Evolutionary conservation across 1,140 invertebrate species (phyloP).

Genomic region (Temnothorax curvispinosus): DNA sequence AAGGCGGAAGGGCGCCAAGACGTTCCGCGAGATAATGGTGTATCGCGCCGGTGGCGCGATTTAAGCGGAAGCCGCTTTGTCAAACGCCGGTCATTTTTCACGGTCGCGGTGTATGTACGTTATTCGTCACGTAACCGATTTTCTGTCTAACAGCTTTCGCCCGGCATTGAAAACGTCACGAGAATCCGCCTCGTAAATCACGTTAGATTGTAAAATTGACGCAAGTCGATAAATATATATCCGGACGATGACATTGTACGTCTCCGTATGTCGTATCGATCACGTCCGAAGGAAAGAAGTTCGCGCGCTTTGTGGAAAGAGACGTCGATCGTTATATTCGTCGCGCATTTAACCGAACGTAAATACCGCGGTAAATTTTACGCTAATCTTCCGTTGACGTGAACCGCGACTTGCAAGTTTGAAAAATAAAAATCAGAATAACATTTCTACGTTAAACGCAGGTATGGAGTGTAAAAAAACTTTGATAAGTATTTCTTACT

Average conservation of each 20-base stretch:
- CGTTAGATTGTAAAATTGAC: conserved; percentile 57
- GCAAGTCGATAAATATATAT: conserved; percentile 53
- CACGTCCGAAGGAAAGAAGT: background rate
- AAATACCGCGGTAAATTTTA: background rate
- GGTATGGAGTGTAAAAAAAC: background rate
- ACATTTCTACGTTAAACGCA: background rate
- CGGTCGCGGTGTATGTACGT: conserved; percentile 38
- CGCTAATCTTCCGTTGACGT: background rate
- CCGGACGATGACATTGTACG: conserved; percentile 44
- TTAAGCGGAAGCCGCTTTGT: conserved; percentile 58
- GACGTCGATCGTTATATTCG: background rate
- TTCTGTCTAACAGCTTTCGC: conserved; percentile 38
- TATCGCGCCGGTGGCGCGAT: conserved; percentile 39
- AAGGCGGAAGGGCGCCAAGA: background rate
- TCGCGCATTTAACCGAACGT: background rate
- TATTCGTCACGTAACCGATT: conserved; percentile 56
- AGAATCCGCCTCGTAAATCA: conserved; percentile 54
- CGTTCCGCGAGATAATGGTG: conserved; percentile 56
- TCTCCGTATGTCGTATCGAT: conserved; percentile 48
- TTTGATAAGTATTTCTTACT: background rate
- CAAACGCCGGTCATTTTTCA: conserved; percentile 54
- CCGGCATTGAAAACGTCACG: conserved; percentile 52
- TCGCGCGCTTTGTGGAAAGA: background rate
- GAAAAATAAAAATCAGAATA: background rate
- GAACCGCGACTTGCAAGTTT: background rate